These are phyloP conservation scores for Sigmodon hispidus DNA, from an alignment of 2,113 vertebrate genomes.

Conservation along the genomic window DNA sequence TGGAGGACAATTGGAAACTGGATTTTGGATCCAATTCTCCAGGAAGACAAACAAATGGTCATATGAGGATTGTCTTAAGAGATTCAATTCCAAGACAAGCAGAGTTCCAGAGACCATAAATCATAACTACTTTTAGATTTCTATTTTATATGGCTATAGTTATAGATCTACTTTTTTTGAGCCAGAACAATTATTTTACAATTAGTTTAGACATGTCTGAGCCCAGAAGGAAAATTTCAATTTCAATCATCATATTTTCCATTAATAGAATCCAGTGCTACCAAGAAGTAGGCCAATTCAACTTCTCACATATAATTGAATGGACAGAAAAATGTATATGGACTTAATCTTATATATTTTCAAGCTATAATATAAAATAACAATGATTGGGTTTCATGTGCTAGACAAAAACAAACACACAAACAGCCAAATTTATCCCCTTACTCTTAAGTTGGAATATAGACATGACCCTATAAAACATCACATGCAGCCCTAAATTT, in stretches of 20 bases:
- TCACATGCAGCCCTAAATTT: constrained; percentile 79
- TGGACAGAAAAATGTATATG: not conserved
- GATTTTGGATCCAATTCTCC: not conserved
- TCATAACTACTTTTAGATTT: constrained; percentile 51
- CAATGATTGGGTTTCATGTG: not conserved
- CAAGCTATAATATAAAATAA: not conserved
- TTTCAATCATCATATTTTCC: constrained; percentile 72
- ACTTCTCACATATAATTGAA: constrained; percentile 18
- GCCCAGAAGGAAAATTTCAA: constrained; percentile 81
- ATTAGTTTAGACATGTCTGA: constrained; percentile 82
- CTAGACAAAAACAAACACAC: constrained; percentile 10
- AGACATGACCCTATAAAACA: constrained; percentile 77
- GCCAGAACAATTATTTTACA: constrained; percentile 82
- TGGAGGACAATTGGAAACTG: not conserved
- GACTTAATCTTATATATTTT: constrained; percentile 42
- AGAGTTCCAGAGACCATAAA: constrained; percentile 51
- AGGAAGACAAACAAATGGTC: constrained; percentile 41
- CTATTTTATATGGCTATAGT: constrained; percentile 67
- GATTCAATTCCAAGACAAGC: constrained; percentile 31
- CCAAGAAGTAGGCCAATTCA: constrained; percentile 57
- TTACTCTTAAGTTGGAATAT: constrained; percentile 72
- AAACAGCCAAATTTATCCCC: constrained; percentile 21
- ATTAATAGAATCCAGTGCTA: constrained; percentile 73
- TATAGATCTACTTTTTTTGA: constrained; percentile 56
- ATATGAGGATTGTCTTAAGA: constrained; percentile 25